Base-by-base conservation (phyloP, 2,888 invertebrate species). In the Byasa hedistus region DNA sequence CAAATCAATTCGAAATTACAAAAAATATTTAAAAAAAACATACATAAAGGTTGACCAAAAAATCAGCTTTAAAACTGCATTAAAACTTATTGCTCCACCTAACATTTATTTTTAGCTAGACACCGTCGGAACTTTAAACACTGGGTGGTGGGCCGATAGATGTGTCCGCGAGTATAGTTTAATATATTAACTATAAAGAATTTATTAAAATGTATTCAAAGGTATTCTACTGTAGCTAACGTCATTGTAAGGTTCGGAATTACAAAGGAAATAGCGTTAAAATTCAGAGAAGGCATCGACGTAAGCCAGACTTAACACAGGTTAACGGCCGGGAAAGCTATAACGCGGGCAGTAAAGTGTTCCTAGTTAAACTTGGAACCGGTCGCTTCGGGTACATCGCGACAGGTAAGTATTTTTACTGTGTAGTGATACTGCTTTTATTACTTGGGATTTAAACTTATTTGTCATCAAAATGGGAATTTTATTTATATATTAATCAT, bases 231-330 rank as follows among this genome's bases (percentile, higher is more conserved):
- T n/a, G n/a, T 19, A 10, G 48, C 5, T 15, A 48, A 48, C 12
- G 48, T 17, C 39, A 48, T 48, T n/a, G n/a, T n/a, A 48, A n/a
- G 48, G 48, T 48, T 5, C 1, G 17, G 17, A 48, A 44, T 59
- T 65, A 59, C 59, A 65, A 21, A 17, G 44, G 61, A 55, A 54
- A 56, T 36, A 23, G 65, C 17, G 61, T 61, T 65, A 61, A 65
- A 65, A 65, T 65, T 65, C 60, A 65, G 65, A 61, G 32, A 61
- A 65, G 61, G 57, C 60, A 60, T 44, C 60, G 60, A 54, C 48
- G 60, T 56, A 51, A 60, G 60, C 48, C 21, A 57, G 63, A 54
- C 56, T 32, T 60, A 57, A 61, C 59, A 32, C 60, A 60, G 48
- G 56, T 65, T 65, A 60, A 65, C 24, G 36, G 51, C n/a, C 51